Base-by-base conservation (phyloP, 2,888 invertebrate species). In the Tetheella fluctuosa region DNA sequence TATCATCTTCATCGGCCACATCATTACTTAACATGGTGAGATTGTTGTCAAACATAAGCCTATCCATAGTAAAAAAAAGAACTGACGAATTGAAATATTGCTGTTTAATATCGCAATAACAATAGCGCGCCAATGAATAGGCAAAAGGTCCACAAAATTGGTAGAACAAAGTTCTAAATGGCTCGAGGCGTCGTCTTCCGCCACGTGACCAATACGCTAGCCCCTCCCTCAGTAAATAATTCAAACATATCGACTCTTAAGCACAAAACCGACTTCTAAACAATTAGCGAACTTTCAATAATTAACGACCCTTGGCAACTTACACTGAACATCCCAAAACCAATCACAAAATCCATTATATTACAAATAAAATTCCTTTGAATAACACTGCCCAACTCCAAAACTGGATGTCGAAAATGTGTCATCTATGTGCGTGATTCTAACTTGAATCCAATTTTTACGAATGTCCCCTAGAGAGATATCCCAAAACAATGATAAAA, bases 391-490 rank as follows among this genome's bases (percentile, higher is more conserved):
- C 20, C 48, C 48, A 17, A 48, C 42, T 42, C 2, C 42, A 62
- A 64, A 63, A 62, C 30, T 34, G 37, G 30, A 68, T 71, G 73
- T 75, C 65, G 63, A 74, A 77, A 76, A 48, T 74, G 73, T 70
- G 66, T 61, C 72, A 76, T 73, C 78, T 68, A 76, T 81, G 79
- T 83, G 84, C 80, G 85, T 85, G 85, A 89, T 86, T 88, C 85
- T 74, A 88, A 90, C 85, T 88, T 85, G 77, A 86, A 92, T 91
- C 92, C 93, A 92, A 92, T 93, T 89, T 87, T 80, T 79, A 84
- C 83, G 85, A 91, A 89, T 81, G 88, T 82, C 79, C 93, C 88
- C 92, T 69, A 64, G 89, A 85, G 91, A 81, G 83, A 86, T 83
- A 85, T 87, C 81, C 80, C 84, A 84, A 86, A 88, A 86, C 85